Evolutionary conservation across 2,888 invertebrate genomes (phyloP).

Genomic region (Chouioia cunea): DNA sequence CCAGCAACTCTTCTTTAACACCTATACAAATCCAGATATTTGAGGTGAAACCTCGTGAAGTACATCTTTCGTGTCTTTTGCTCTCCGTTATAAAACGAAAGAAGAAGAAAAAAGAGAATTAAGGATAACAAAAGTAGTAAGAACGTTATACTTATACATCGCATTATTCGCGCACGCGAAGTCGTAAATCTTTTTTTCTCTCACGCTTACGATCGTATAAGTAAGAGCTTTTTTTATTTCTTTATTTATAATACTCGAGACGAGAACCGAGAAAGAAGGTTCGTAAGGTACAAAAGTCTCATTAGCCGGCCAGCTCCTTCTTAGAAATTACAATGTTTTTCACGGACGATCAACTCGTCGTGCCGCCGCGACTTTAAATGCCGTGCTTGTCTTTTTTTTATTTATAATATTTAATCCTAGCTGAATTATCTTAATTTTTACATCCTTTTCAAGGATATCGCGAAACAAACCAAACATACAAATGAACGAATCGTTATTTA

Average conservation of each 20-base stretch:
- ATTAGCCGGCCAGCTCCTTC: slow-evolving; percentile 29
- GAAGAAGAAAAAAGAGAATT: slow-evolving; percentile 14
- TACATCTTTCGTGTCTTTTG: slow-evolving; percentile 4
- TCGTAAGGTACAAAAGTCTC: slow-evolving; percentile 54
- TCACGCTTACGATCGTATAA: slow-evolving; percentile 28
- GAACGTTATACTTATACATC: slow-evolving; percentile 17
- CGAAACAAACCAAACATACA: slow-evolving; percentile 35
- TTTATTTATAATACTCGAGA: slow-evolving; percentile 50
- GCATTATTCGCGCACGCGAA: slow-evolving; percentile 25
- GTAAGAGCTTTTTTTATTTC: slow-evolving; percentile 32
- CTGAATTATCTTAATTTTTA: slow-evolving; percentile 57
- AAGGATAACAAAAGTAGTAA: no score
- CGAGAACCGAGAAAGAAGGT: slow-evolving; percentile 52
- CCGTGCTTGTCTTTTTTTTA: slow-evolving; percentile 38
- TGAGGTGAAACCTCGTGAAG: background rate
- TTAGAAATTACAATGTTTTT: slow-evolving; percentile 39
- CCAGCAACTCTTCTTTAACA: slow-evolving; percentile 17
- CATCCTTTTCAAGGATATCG: slow-evolving; percentile 63
- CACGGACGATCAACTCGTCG: slow-evolving; percentile 30
- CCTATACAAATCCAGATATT: background rate
- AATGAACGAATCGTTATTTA: slow-evolving; percentile 52
- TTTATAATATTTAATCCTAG: slow-evolving; percentile 34
- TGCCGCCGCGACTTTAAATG: slow-evolving; percentile 41
- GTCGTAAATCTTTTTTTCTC: slow-evolving; percentile 20
- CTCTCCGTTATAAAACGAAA: slow-evolving; percentile 27